A percentile compares a stretch with the other conserved stretches of the same genome.
These are phyloP conservation scores for Drosophila infuscata DNA, from an alignment of 2,888 invertebrate species.

Conservation along the genomic window DNA sequence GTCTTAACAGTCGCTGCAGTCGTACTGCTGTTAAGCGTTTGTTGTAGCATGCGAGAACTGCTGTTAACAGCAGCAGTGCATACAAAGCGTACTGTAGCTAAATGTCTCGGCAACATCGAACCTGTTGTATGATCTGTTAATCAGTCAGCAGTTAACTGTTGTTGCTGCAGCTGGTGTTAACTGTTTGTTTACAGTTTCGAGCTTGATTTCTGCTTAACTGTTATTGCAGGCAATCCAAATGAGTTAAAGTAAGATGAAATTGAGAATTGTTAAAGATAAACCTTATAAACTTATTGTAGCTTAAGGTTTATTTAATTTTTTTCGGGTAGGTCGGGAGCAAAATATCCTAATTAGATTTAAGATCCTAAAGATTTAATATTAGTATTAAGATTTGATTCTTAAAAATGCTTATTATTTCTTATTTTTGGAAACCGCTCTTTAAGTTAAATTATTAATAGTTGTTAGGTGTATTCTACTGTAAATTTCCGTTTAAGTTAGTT, in stretches of 20 bases:
- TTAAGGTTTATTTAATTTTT: not conserved
- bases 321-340: not conserved
- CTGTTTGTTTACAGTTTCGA: conserved; percentile 6
- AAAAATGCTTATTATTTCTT: not conserved
- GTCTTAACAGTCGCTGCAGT: conserved; percentile 15
- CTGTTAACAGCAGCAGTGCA: conserved; percentile 22
- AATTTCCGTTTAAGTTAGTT: not conserved
- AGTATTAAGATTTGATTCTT: not conserved
- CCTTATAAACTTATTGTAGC: not conserved
- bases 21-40: conserved; percentile 17
- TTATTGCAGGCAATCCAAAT: not conserved
- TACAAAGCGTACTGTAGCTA: conserved; percentile 14
- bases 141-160: conserved; percentile 13
- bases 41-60: conserved; percentile 69
- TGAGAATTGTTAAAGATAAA: not conserved
- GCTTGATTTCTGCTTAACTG: conserved; percentile 28
- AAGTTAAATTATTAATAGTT: not conserved
- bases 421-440: not conserved
- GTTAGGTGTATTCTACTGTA: rapidly evolving
- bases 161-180: conserved; percentile 20
- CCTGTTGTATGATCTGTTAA: conserved; percentile 60
- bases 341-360: not conserved
- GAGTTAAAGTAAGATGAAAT: conserved; percentile 5
- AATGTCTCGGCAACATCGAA: conserved; percentile 35
- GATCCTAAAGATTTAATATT: not conserved